Base-by-base conservation (phyloP, 2,888 invertebrate genomes). In the Lepas anatifera region DNA sequence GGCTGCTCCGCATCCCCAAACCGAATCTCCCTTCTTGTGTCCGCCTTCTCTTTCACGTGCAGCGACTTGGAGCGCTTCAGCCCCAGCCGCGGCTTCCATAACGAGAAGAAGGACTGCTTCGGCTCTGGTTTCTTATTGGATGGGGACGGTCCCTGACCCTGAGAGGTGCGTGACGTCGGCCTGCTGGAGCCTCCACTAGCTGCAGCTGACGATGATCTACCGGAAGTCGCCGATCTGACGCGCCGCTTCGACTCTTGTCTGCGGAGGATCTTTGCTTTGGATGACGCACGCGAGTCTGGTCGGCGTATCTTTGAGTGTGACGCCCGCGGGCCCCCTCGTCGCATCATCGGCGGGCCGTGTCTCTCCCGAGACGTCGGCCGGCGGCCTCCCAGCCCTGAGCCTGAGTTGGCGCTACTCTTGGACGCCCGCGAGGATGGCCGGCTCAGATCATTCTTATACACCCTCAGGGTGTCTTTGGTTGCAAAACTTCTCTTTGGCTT, bases 1-100 rank as follows among this genome's bases (percentile, higher is more conserved):
- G 58, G 58, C 58, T 58, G 58, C 8, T 35, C 58, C 32, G 32
- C 58, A 35, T 58, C 58, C 18, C 58, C 58, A 35, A 58, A 58
- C 4, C 58, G 58, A 3, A 58, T 58, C 58, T 58, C 58, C 0
- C 58, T 18, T 25, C 8, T 4, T 22, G 8, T 32, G 18, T 7
- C 18, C 35, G 58, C 3, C 11, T 35, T 35, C 58, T 58, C 35
- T 25, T 58, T 58, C 32, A 22, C 58, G 7, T 58, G 58, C 35
- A 58, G 6, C 18, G 58, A 58, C 18, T 58, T 58, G 18, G 58
- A 32, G 35, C 58, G 58, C 35, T 35, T 58, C 58, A 58, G 32
- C 58, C 22, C 25, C 58, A 58, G 58, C 35, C 25, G 25, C 22
- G 58, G 58, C 32, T 58, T 58, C 58, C 58, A 58, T 2, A 16